Evolutionary conservation across 2,113 vertebrate species (phyloP).

Genomic region (Ceyx margarethae): DNA sequence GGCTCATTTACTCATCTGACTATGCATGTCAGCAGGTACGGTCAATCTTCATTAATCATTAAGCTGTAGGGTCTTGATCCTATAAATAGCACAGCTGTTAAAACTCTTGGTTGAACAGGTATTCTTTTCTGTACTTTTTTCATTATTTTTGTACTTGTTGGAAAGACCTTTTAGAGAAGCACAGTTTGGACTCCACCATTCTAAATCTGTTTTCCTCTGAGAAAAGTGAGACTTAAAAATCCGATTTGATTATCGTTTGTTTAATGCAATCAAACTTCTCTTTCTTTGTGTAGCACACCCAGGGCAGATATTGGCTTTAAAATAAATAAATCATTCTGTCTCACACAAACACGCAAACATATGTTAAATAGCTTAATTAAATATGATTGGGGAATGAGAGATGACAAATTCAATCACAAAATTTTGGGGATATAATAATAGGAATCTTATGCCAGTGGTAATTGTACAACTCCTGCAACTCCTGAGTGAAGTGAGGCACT

Average conservation of each 20-base stretch:
- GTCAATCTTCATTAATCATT: constrained; percentile 3
- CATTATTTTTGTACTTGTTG: not conserved
- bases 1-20: constrained; percentile 1
- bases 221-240: not conserved
- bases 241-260: not conserved
- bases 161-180: not conserved
- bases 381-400: not conserved
- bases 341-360: not conserved
- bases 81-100: not conserved
- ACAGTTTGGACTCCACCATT: not conserved
- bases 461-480: not conserved
- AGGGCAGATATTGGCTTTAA: not conserved
- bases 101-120: not conserved
- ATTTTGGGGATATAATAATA: not conserved
- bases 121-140: not conserved
- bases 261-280: not conserved
- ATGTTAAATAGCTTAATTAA: not conserved
- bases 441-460: not conserved
- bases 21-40: not conserved
- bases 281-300: not conserved
- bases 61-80: not conserved
- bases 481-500: not conserved
- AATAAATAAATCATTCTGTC: not conserved
- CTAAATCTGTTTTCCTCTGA: not conserved
- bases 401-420: not conserved